Evolutionary conservation across 1,140 invertebrate species (phyloP).

Genomic region (Musca domestica): DNA sequence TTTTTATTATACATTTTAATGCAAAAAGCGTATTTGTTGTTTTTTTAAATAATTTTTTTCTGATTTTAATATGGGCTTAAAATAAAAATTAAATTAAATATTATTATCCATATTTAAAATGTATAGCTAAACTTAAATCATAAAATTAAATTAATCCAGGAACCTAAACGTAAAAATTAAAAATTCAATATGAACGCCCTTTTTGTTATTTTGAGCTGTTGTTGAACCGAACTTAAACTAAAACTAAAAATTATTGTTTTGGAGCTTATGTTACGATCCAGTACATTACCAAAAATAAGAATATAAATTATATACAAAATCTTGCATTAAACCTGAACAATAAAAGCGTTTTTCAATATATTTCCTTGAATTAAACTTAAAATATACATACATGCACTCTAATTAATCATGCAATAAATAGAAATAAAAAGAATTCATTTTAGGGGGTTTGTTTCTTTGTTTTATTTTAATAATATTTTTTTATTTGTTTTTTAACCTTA

Average conservation of each 20-base stretch:
- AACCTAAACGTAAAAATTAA: background rate
- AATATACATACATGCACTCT: background rate
- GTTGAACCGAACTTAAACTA: no score
- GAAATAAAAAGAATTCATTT: background rate
- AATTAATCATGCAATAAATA: background rate
- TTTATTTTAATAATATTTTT: constrained; percentile 11
- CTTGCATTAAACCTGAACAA: constrained; percentile 40
- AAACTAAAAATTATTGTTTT: no score
- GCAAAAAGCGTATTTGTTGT: constrained; percentile 20
- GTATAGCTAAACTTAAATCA: background rate
- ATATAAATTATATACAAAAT: constrained; percentile 40
- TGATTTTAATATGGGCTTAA: background rate
- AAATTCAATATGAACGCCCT: constrained; percentile 10
- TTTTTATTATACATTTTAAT: constrained; percentile 19
- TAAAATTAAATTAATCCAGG: background rate
- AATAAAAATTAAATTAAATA: background rate
- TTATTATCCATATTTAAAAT: no score
- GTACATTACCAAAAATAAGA: constrained; percentile 36
- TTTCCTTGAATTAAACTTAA: background rate
- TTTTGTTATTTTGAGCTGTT: constrained; percentile 27
- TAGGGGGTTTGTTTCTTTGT: background rate
- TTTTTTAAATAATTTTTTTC: background rate
- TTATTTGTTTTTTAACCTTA: constrained; percentile 37
- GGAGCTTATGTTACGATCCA: no score
- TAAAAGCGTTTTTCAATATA: constrained; percentile 35